Conservation (phyloP, 2,113 vertebrate genomes). For the Nettapus auritus region DNA sequence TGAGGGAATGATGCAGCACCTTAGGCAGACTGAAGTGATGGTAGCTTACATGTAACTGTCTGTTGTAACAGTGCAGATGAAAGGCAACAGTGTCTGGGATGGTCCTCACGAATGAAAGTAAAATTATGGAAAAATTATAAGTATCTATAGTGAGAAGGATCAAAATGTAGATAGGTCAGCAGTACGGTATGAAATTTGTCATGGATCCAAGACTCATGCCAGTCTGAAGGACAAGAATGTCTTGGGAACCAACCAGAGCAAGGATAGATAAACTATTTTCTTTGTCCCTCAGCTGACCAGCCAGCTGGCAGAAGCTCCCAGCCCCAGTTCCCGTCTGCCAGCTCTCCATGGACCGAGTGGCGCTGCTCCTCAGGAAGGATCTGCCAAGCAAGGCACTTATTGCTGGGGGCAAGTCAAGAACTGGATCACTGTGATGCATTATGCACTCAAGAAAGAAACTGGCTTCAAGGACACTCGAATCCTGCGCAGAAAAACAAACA, state of each 20-base stretch:
- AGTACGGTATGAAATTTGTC: neutral
- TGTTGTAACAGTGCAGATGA: neutral
- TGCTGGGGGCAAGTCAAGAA: neutral
- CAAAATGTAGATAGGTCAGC: neutral
- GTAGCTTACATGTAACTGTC: neutral
- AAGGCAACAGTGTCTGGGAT: neutral
- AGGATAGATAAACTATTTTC: constrained; percentile 51
- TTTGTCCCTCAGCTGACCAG: constrained; percentile 25
- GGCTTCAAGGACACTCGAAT: neutral
- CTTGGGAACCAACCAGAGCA: neutral
- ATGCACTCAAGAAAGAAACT: neutral
- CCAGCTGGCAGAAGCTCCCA: constrained; percentile 17
- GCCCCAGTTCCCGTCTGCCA: neutral
- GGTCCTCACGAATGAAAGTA: neutral
- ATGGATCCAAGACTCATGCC: neutral
- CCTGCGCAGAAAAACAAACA: neutral
- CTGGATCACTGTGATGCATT: neutral
- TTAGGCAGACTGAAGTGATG: neutral
- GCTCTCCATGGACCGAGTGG: neutral
- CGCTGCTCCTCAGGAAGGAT: neutral
- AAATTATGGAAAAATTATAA: neutral
- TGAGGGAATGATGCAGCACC: neutral
- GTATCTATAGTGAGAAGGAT: neutral
- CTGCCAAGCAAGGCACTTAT: neutral
- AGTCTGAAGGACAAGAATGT: neutral